Evolutionary conservation across 2,113 vertebrate genomes (phyloP).

Genomic region (Noturus placidus): DNA sequence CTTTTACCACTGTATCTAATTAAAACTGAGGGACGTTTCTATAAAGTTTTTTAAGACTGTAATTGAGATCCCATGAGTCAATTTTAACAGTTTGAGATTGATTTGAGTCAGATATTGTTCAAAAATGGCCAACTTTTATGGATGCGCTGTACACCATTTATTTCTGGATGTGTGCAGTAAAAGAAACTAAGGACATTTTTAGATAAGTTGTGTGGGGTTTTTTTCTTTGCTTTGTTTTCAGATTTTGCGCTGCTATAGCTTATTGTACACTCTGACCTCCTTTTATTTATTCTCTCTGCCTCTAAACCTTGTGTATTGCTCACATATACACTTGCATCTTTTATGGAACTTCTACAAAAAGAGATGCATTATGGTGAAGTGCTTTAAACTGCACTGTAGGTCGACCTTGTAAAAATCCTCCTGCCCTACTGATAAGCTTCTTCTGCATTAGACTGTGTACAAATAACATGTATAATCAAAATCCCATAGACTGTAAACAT

Average conservation of each 20-base stretch:
- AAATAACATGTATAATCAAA: not conserved
- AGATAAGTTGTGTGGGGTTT: not conserved
- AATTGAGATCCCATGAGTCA: not conserved
- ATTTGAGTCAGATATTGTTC: not conserved
- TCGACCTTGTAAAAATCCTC: not conserved
- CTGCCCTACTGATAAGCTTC: not conserved
- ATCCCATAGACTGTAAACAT: not conserved
- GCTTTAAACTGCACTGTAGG: not conserved
- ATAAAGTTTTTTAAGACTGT: not conserved
- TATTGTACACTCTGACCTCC: not conserved
- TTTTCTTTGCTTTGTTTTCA: conserved; percentile 10
- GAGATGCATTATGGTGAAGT: not conserved
- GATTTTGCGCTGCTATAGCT: not conserved
- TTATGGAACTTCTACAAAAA: not conserved
- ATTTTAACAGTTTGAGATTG: not conserved
- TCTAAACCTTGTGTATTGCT: not conserved
- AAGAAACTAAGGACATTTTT: not conserved
- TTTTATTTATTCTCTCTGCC: not conserved
- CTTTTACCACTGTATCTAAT: not conserved
- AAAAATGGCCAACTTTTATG: not conserved
- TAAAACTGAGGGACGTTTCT: not conserved
- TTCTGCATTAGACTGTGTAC: not conserved
- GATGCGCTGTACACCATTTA: not conserved
- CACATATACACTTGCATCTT: not conserved
- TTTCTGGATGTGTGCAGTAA: not conserved